Evolutionary conservation across 2,797 vertebrate genomes (phyloP), one percentile per base, ranked within the genome.

Genomic region (Artibeus jamaicensis): DNA sequence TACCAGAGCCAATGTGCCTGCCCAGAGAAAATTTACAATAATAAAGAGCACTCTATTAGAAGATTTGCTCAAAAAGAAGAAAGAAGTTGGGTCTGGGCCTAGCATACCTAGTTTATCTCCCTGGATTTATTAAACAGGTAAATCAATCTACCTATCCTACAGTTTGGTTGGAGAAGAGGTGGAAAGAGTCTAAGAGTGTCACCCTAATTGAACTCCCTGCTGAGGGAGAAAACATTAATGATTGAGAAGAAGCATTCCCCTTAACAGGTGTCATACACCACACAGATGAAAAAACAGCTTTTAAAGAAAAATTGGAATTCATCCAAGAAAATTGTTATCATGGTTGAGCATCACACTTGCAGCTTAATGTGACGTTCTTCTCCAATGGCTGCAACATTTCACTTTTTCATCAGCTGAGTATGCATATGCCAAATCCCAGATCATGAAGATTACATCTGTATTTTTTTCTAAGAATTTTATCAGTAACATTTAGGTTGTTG

Each of bases 261-360:
- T 59, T 73, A 91, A 74, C 10, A 76, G 24, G 15, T 70, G 8
- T 81, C 81, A 82, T 59, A 68, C 10, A 76, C 3, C 18, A 34
- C 87, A 82, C 87, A 83, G 26, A 93, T 16, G 5, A 82, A 94
- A 97, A 95, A 50, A 82, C 96, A 95, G 94, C 97, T 98, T 96
- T 93, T 81, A 96, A 95, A 95, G 57, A 82, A 77, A 86, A 87
- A 87, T 48, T 96, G 95, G 89, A 95, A 90, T 96, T 97, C 90
- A 96, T 86, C 88, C 93, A 86, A 93, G 96, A 95, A 97, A 97
- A 97, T 97, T 97, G 94, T 97, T 86, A 95, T 96, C 94, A 88
- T 97, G 86, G 19, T 32, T 0, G 3, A 89, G 86, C 96, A 97
- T 98, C 96, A 37, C 11, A 50, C 42, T 82, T 86, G 44, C 14